These are phyloP conservation scores for Lepilemur ruficaudatus DNA, from an alignment of 2,797 vertebrate species.

Conservation along the genomic window DNA sequence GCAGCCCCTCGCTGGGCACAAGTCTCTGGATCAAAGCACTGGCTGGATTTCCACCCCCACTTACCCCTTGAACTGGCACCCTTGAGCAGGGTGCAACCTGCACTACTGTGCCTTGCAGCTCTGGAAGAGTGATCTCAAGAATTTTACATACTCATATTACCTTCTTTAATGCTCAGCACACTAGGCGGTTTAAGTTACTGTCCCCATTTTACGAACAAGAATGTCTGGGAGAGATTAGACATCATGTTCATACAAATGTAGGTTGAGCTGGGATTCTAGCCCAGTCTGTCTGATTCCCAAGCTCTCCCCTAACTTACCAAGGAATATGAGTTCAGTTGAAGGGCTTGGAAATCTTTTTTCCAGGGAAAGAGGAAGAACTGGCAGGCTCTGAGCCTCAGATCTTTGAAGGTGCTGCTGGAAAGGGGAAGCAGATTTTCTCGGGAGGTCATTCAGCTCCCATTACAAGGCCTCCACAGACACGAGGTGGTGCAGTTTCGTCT, in stretches of 20 bases:
- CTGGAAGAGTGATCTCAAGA: background rate
- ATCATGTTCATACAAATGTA: accelerated
- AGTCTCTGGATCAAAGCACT: background rate
- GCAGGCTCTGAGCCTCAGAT: background rate
- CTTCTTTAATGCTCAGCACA: background rate
- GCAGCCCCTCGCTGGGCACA: background rate
- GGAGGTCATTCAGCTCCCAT: background rate
- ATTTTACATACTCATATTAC: background rate
- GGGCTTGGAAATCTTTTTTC: background rate
- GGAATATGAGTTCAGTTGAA: background rate
- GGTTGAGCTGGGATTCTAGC: background rate
- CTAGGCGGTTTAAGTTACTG: background rate
- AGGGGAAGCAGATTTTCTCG: no score
- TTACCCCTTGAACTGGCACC: accelerated
- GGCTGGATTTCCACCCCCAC: background rate
- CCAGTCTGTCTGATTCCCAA: background rate
- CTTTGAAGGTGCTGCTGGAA: background rate
- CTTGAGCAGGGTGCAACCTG: background rate
- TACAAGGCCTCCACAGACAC: accelerated
- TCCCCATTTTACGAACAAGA: background rate
- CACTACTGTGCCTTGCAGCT: background rate
- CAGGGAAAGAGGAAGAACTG: background rate
- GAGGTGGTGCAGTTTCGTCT: background rate
- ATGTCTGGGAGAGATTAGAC: background rate
- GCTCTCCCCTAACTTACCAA: background rate